Conservation (phyloP, 2,797 vertebrate species). For the Karalla daura region DNA sequence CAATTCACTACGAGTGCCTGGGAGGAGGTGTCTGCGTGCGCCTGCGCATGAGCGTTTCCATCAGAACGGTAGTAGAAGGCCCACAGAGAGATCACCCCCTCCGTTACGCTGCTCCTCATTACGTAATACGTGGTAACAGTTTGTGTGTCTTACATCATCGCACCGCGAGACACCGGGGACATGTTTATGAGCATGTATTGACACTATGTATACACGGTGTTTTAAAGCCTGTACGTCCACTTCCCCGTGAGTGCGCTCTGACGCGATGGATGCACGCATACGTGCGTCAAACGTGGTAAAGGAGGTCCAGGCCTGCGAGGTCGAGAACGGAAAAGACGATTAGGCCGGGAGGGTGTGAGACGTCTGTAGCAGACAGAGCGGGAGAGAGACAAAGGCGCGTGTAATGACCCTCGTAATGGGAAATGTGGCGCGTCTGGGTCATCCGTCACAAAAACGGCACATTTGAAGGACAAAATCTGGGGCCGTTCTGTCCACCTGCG, state of each 20-base stretch:
- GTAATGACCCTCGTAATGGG: not conserved
- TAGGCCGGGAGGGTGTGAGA: no score
- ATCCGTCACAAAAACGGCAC: slow-evolving; percentile 52
- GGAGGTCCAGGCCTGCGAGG: no score
- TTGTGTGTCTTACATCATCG: not conserved
- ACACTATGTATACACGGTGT: no score
- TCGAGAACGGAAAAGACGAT: no score
- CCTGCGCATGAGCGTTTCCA: not conserved
- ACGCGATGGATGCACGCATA: no score
- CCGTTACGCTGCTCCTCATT: slow-evolving; percentile 19
- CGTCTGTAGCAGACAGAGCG: slow-evolving; percentile 16
- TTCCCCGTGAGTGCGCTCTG: no score
- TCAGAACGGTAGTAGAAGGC: slow-evolving; percentile 20
- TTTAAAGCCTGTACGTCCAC: no score
- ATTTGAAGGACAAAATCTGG: slow-evolving; percentile 53
- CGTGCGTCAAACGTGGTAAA: no score
- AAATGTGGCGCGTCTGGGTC: slow-evolving; percentile 31
- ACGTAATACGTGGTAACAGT: slow-evolving; percentile 37
- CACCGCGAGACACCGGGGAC: not conserved
- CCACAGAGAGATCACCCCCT: slow-evolving; percentile 12
- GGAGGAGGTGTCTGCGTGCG: not conserved
- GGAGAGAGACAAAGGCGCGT: slow-evolving; percentile 4
- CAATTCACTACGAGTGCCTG: slow-evolving; percentile 14
- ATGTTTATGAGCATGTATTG: no score
- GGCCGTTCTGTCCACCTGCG: slow-evolving; percentile 22